phyloP scores from a whole-genome alignment of 2,797 vertebrate species.

The Peromyscus nudipes region DNA sequence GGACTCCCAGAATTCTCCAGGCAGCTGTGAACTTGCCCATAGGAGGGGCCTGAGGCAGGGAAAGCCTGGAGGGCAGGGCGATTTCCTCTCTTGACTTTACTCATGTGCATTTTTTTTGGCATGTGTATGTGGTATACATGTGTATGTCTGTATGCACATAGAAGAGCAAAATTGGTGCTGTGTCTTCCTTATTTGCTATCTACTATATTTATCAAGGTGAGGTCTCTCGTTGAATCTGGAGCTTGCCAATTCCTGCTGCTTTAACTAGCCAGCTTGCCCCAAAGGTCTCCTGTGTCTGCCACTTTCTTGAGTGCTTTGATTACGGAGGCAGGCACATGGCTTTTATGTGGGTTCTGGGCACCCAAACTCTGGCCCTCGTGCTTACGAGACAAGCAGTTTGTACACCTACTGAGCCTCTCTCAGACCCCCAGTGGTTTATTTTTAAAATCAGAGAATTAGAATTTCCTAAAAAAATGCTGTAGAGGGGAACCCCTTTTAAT shows the following conservation, averaged over 20 bases:
- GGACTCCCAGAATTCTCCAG: not conserved
- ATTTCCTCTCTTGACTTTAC: not conserved
- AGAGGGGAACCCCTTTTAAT: not conserved
- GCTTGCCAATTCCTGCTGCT: not conserved
- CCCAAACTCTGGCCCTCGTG: not conserved
- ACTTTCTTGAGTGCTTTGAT: not conserved
- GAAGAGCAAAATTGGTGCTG: not conserved
- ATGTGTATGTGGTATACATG: not conserved
- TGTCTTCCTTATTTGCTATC: not conserved
- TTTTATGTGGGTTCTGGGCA: not conserved
- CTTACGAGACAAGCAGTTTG: too few relatives aligned
- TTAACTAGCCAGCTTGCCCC: not conserved
- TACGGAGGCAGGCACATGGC: not conserved
- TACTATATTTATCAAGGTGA: not conserved
- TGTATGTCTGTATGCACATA: not conserved
- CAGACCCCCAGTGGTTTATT: not conserved
- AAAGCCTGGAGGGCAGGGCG: fast-evolving
- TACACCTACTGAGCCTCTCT: too few relatives aligned
- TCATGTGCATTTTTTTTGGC: not conserved
- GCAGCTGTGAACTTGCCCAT: not conserved
- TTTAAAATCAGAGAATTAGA: not conserved
- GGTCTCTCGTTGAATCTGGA: not conserved
- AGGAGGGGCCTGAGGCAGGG: not conserved
- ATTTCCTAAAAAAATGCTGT: not conserved
- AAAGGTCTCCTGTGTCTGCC: not conserved